Evolutionary conservation across 2,797 vertebrate genomes (phyloP), one percentile per base, ranked within the genome.

Genomic region (Argentina silus): DNA sequence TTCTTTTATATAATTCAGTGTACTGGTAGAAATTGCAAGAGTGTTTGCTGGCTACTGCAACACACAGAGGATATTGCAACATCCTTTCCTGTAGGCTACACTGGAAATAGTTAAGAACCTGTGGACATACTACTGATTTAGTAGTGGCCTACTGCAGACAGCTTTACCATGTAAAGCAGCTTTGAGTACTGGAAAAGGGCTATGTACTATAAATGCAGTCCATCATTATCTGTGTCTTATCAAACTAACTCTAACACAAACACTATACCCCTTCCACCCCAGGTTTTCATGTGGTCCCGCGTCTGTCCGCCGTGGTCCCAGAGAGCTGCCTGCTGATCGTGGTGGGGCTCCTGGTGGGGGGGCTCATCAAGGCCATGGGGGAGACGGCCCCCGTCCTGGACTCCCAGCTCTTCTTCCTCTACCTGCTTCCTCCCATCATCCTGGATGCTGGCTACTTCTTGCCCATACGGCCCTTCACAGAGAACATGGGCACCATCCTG

Each of bases 391-490:
- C 96, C 0, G 81, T 96, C 71, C 93, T 99, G 60, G 89, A 94
- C 73, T 93, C 95, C 0, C 74, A 95, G 0, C 91, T 97, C 86
- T 99, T 99, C 92, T 99, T 99, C 92, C 92, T 98, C 76, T 98
- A 95, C 93, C 95, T 99, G 66, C 94, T 99, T 53, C 98, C 98
- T 0, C 98, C 98, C 88, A 98, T 99, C 92, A 98, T 98, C 87
- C 92, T 99, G 81, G 98, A 99, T 0, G 98, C 98, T 0, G 98
- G 98, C 80, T 99, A 98, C 88, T 99, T 99, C 92, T 92, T 99
- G 75, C 98, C 98, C 0, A 88, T 98, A 72, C 93, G 96, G 23
- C 84, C 95, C 50, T 98, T 99, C 92, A 92, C 91, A 0, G 97
- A 98, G 93, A 99, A 98, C 91, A 53, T 96, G 87, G 98, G 98